These are phyloP conservation scores for Chamaea fasciata DNA, from an alignment of 2,113 vertebrate genomes.

Conservation along the genomic window DNA sequence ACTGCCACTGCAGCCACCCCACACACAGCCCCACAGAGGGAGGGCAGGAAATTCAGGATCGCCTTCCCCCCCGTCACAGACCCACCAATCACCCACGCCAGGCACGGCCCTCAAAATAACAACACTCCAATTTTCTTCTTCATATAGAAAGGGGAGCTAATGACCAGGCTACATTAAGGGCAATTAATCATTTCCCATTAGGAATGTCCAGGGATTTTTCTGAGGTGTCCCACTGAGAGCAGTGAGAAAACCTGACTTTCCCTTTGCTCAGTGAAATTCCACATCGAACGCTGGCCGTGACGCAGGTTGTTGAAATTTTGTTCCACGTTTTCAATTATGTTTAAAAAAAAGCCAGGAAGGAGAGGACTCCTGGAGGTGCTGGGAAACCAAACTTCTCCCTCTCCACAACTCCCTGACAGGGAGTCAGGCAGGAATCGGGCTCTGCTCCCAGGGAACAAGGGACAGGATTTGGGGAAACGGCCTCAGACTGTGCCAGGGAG, in stretches of 20 bases:
- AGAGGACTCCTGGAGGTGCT: background rate
- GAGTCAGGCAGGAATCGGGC: rapidly evolving
- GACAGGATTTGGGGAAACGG: background rate
- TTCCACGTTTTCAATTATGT: background rate
- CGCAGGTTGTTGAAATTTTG: background rate
- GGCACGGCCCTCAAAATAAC: background rate
- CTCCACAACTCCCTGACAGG: background rate
- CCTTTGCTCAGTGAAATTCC: too few species aligned
- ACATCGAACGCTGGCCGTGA: rapidly evolving
- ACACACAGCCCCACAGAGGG: background rate
- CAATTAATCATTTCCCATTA: background rate
- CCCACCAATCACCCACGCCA: background rate
- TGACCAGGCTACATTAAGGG: background rate
- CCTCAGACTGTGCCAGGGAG: background rate
- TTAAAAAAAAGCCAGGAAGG: background rate
- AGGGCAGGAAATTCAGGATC: background rate
- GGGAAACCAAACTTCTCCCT: background rate
- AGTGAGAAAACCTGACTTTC: background rate
- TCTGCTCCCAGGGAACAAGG: background rate
- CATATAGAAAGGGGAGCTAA: background rate
- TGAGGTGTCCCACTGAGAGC: background rate
- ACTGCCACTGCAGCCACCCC: background rate
- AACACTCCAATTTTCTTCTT: background rate
- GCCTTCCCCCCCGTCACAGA: background rate
- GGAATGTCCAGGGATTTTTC: background rate